Evolutionary conservation across 2,888 invertebrate genomes (phyloP), one percentile per base, ranked within the genome.

Genomic region (Eudasyphora cyanicolor): DNA sequence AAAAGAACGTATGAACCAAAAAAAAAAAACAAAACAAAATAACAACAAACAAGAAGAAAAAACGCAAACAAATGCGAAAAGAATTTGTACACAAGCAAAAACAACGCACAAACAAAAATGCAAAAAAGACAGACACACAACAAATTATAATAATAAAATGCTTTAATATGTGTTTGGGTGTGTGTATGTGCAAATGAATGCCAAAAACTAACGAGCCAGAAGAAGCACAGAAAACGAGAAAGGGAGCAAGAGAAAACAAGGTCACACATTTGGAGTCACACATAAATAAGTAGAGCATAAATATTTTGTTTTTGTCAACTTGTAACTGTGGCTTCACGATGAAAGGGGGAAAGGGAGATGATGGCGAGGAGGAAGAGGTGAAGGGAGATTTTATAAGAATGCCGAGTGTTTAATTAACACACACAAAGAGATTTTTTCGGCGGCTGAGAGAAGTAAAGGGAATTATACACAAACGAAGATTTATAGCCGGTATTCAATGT

Each of bases 161-260:
- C 45, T 24, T 27, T 17, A 76, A 76, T 21, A 76, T 19, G n/a
- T 35, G 21, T n/a, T n/a, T n/a, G n/a, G n/a, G n/a, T n/a, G n/a
- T n/a, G n/a, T n/a, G n/a, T n/a, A n/a, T n/a, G n/a, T n/a, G n/a
- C n/a, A n/a, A n/a, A n/a, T 54, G 24, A 54, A 54, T 21, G 24
- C n/a, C 57, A 57, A 27, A 24, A 24, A 42, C 27, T 21, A 24
- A 19, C 38, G n/a, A 45, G 6, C 45, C n/a, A 45, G 45, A n/a
- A 45, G n/a, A 45, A 45, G 1, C 7, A 45, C n/a, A n/a, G n/a
- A n/a, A n/a, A 4, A 2, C n/a, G 45, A 2, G 12, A 14, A n/a
- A 45, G n/a, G 6, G 45, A 2, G 45, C 12, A 38, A 74, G 74
- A 57, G 74, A 74, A 62, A 73, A 69, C 49, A 69, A 69, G 69